Evolutionary conservation across 2,888 invertebrate species (phyloP).

Genomic region (Pristionchus entomophagus): DNA sequence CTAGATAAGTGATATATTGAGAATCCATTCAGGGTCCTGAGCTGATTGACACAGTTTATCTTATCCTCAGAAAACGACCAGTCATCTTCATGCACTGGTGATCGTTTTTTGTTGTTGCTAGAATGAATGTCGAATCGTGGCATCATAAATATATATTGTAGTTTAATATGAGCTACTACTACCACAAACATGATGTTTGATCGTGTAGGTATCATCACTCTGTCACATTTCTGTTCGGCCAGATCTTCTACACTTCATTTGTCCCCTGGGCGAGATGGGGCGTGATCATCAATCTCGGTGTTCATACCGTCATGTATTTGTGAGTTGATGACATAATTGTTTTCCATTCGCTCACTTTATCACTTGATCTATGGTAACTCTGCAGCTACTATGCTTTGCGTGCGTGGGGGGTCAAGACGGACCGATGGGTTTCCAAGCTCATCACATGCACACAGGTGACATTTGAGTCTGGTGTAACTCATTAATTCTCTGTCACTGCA

Average conservation of each 20-base stretch:
- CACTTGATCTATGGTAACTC: too few relatives aligned
- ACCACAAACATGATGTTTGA: constrained; percentile 55
- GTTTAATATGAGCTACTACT: not conserved
- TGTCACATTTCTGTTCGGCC: constrained; percentile 72
- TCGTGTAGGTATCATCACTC: constrained; percentile 79
- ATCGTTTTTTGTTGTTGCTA: too few relatives aligned
- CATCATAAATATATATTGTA: not conserved
- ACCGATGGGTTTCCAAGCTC: constrained; percentile 70
- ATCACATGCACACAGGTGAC: constrained; percentile 67
- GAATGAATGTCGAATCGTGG: not conserved
- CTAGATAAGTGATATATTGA: too few relatives aligned
- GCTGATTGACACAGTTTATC: constrained; percentile 33
- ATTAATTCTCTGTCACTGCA: too few relatives aligned
- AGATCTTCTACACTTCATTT: constrained; percentile 61
- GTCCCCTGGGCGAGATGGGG: constrained; percentile 72
- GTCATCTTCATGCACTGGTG: constrained; percentile 39
- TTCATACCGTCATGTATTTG: constrained; percentile 75
- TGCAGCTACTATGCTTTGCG: constrained; percentile 73
- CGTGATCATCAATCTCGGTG: constrained; percentile 69
- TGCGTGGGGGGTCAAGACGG: constrained; percentile 69
- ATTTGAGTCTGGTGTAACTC: too few relatives aligned
- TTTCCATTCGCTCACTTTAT: too few relatives aligned
- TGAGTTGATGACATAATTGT: too few relatives aligned
- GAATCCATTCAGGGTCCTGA: constrained; percentile 8
- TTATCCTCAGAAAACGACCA: constrained; percentile 27